A percentile compares a stretch with the other conserved stretches of the same genome.
These are phyloP conservation scores for Limanda limanda DNA, from an alignment of 2,113 vertebrate genomes.

Conservation along the genomic window DNA sequence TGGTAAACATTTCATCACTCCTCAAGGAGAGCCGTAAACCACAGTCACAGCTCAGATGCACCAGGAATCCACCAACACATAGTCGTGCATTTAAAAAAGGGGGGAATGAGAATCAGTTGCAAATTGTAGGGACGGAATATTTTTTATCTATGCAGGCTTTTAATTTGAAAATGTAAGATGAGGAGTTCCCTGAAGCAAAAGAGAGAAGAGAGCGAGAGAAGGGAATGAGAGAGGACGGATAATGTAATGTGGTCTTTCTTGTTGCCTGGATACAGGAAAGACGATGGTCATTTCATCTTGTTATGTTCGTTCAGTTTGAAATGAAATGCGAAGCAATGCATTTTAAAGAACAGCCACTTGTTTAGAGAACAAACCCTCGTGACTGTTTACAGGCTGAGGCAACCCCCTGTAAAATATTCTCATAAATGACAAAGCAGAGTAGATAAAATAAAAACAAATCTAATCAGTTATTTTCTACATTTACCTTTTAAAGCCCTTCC, in stretches of 20 bases:
- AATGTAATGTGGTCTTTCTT: constrained; percentile 58
- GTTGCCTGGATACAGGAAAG: constrained; percentile 78
- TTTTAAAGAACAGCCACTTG: constrained; percentile 2
- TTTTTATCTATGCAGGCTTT: constrained; percentile 9
- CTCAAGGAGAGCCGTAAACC: constrained; percentile 76
- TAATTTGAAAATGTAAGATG: constrained; percentile 47
- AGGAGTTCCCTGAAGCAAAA: constrained; percentile 36
- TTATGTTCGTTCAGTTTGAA: constrained; percentile 52
- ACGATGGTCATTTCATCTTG: constrained; percentile 47
- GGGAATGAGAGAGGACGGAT: constrained; percentile 15
- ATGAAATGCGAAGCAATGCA: constrained; percentile 13
- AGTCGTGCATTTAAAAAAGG: constrained; percentile 20
- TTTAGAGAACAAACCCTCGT: neutral
- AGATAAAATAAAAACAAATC: neutral
- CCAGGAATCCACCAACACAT: constrained; percentile 26
- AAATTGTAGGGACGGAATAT: neutral
- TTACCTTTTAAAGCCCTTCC: constrained; percentile 8
- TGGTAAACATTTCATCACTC: constrained; percentile 78
- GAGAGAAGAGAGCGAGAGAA: constrained; percentile 35
- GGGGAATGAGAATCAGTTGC: neutral
- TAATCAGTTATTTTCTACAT: neutral
- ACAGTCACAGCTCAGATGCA: constrained; percentile 33
- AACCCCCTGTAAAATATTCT: neutral
- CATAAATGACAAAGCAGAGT: neutral
- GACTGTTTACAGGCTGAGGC: neutral